phyloP scores from a whole-genome alignment of 2,113 vertebrate genomes.

The Dinomys branickii region DNA sequence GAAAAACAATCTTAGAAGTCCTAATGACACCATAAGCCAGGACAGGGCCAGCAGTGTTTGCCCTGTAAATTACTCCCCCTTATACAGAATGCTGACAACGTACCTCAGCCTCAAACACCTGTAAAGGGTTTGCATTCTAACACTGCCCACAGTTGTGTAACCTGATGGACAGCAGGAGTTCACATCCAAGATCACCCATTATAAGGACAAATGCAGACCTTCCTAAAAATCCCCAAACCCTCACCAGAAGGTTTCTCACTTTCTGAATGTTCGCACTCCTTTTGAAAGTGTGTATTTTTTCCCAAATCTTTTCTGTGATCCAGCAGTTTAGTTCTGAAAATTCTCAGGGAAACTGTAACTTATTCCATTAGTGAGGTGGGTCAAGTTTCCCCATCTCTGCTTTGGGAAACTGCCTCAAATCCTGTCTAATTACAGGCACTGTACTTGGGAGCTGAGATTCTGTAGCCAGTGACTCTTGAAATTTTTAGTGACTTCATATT shows the following conservation, averaged over 20 bases:
- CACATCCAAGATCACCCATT: background rate
- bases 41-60: background rate
- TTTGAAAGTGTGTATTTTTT: background rate
- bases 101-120: background rate
- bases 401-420: background rate
- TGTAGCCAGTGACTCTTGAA: background rate
- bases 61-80: background rate
- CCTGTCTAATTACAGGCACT: background rate
- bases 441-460: background rate
- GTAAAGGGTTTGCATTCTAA: background rate
- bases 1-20: background rate
- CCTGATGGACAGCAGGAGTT: background rate
- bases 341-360: background rate
- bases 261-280: background rate
- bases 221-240: background rate
- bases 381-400: background rate
- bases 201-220: background rate
- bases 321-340: background rate
- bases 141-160: background rate
- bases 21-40: background rate
- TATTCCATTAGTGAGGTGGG: background rate
- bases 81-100: background rate
- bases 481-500: background rate
- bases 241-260: background rate
- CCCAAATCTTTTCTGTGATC: background rate